Conservation (phyloP, 2,888 invertebrate genomes). For the Epinotia brunnichana region DNA sequence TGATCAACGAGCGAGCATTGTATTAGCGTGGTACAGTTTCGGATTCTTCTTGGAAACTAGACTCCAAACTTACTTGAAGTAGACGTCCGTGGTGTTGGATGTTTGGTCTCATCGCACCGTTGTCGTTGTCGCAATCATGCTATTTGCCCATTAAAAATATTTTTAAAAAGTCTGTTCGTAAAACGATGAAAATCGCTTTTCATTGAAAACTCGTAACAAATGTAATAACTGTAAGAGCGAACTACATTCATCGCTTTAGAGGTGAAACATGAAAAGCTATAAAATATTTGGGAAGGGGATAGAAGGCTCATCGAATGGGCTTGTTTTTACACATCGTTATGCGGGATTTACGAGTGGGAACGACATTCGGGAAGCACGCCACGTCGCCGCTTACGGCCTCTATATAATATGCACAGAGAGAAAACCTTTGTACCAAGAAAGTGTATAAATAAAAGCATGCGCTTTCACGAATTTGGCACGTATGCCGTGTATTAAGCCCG, state of each 20-base stretch:
- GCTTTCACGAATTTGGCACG: slow-evolving; percentile 67
- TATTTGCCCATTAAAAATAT: not conserved
- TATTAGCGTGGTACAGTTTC: too few species aligned
- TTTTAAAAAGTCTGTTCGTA: not conserved
- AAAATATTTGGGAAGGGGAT: slow-evolving; percentile 38
- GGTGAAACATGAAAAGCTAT: slow-evolving; percentile 31
- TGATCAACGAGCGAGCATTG: too few species aligned
- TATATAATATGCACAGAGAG: slow-evolving; percentile 78
- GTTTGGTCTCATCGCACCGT: too few species aligned
- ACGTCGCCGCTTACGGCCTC: slow-evolving; percentile 67
- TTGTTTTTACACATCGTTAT: slow-evolving; percentile 62
- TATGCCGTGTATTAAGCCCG: slow-evolving; percentile 64
- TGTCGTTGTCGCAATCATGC: too few species aligned
- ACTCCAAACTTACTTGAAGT: too few species aligned
- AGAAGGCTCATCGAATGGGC: slow-evolving; percentile 30
- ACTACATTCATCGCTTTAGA: slow-evolving; percentile 22
- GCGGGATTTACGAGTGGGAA: slow-evolving; percentile 65
- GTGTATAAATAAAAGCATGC: slow-evolving; percentile 68
- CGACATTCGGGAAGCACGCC: slow-evolving; percentile 66
- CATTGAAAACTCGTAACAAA: not conserved
- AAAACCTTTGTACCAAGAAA: slow-evolving; percentile 65
- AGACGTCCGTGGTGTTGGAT: too few species aligned
- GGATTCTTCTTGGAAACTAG: too few species aligned
- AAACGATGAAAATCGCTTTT: slow-evolving; percentile 5
- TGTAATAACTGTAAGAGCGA: slow-evolving; percentile 23